A percentile compares a stretch with the other conserved stretches of the same genome.
Evolutionary conservation across 2,888 invertebrate species (phyloP).

Genomic region (Mesorhabditis spiculigera): DNA sequence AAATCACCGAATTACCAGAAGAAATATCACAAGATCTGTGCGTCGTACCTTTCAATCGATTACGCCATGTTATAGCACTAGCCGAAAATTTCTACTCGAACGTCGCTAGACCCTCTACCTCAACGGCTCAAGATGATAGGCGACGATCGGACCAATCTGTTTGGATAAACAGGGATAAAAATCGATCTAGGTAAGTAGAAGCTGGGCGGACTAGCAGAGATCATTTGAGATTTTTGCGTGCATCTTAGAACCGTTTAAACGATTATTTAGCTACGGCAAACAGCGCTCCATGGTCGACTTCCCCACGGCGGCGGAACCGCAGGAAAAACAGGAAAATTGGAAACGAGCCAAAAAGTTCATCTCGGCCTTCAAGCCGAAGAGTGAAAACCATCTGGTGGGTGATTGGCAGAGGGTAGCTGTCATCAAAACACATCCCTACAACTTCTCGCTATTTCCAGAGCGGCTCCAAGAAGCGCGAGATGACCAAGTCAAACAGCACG

Average conservation of each 20-base stretch:
- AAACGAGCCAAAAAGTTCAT: conserved; percentile 34
- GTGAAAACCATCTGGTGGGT: conserved; percentile 5
- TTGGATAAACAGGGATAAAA: background rate
- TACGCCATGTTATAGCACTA: background rate
- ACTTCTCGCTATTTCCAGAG: background rate
- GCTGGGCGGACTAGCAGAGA: background rate
- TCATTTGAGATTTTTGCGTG: background rate
- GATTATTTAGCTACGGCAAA: background rate
- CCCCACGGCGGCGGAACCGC: background rate
- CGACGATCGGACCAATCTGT: background rate
- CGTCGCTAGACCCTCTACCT: background rate
- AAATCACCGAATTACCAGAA: background rate
- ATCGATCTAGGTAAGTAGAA: background rate
- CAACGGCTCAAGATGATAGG: background rate
- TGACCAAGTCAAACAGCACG: background rate
- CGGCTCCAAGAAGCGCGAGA: background rate
- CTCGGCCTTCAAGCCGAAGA: conserved; percentile 32
- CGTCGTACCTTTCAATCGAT: background rate
- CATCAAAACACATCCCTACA: background rate
- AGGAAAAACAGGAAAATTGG: conserved; percentile 27
- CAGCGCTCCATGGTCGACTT: conserved; percentile 1
- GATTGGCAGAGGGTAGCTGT: background rate
- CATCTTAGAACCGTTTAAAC: background rate
- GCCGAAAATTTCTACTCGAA: background rate
- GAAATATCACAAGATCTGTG: background rate